These are phyloP conservation scores for Trogon surrucura DNA, from an alignment of 2,113 vertebrate species.

Conservation along the genomic window DNA sequence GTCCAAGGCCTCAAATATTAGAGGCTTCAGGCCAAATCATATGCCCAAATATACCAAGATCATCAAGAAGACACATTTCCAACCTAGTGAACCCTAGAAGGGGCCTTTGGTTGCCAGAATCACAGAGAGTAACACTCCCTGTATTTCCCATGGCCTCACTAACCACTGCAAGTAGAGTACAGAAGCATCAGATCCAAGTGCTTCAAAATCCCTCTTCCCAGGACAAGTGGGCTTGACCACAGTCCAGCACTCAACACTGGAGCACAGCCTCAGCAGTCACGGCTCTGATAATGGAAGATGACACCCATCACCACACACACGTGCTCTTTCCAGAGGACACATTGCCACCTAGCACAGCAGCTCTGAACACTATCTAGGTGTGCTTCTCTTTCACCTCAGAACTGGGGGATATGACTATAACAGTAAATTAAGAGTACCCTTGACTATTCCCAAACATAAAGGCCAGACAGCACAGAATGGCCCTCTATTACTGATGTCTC, in stretches of 20 bases:
- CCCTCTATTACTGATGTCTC: not conserved
- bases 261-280: too few relatives aligned
- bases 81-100: not conserved
- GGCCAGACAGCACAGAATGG: not conserved
- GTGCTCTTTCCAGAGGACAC: not conserved
- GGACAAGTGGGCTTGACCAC: accelerated
- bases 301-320: accelerated
- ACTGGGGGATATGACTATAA: not conserved
- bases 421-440: not conserved
- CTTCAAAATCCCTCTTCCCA: not conserved
- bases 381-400: not conserved
- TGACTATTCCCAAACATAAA: not conserved
- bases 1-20: not conserved
- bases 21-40: not conserved
- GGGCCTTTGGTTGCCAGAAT: not conserved
- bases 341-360: not conserved
- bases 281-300: not conserved
- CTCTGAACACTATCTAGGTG: not conserved
- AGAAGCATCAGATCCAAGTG: not conserved
- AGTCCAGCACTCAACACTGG: not conserved
- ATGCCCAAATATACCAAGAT: not conserved
- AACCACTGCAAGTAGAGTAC: not conserved
- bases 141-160: not conserved
- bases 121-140: not conserved
- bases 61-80: not conserved